A percentile compares a stretch with the other conserved stretches of the same genome.
Evolutionary conservation across 1,140 invertebrate genomes (phyloP).

Genomic region (Leptopilina boulardi): DNA sequence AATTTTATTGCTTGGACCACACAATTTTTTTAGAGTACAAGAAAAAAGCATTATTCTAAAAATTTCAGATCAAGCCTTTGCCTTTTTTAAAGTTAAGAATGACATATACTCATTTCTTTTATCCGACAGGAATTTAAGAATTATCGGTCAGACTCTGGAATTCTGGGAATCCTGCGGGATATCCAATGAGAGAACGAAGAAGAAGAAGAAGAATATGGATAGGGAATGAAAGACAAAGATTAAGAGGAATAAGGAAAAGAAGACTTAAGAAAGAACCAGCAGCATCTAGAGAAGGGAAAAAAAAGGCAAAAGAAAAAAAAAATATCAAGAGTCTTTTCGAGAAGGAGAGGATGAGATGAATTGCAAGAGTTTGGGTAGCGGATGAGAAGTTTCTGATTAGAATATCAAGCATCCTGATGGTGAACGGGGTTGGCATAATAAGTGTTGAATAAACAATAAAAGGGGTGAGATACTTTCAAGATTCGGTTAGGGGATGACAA

Average conservation of each 20-base stretch:
- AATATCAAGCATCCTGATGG: slow-evolving; percentile 54
- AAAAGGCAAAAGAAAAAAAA: slow-evolving; percentile 30
- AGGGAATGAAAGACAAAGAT: slow-evolving; percentile 3
- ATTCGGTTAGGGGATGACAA: slow-evolving; percentile 39
- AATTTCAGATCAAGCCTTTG: too few species aligned
- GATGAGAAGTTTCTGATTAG: slow-evolving; percentile 50
- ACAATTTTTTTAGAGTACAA: too few species aligned
- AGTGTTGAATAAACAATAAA: slow-evolving; percentile 64
- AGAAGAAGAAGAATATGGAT: neutral
- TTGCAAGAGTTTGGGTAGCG: neutral
- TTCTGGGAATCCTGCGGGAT: slow-evolving; percentile 46
- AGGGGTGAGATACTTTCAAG: slow-evolving; percentile 45
- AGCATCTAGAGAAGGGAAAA: slow-evolving; percentile 12
- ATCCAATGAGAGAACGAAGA: slow-evolving; percentile 23
- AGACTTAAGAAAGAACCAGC: neutral
- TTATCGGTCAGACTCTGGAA: slow-evolving; percentile 52
- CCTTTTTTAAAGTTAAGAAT: too few species aligned
- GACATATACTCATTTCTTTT: slow-evolving; percentile 54
- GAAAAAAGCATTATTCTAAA: too few species aligned
- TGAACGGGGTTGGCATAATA: slow-evolving; percentile 39
- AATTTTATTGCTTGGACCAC: too few species aligned
- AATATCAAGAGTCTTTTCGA: slow-evolving; percentile 10
- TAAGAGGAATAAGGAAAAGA: slow-evolving; percentile 29
- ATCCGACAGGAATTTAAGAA: slow-evolving; percentile 51
- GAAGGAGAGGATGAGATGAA: slow-evolving; percentile 12